Evolutionary conservation across 2,888 invertebrate species (phyloP).

Genomic region (Lycophotia porphyrea): DNA sequence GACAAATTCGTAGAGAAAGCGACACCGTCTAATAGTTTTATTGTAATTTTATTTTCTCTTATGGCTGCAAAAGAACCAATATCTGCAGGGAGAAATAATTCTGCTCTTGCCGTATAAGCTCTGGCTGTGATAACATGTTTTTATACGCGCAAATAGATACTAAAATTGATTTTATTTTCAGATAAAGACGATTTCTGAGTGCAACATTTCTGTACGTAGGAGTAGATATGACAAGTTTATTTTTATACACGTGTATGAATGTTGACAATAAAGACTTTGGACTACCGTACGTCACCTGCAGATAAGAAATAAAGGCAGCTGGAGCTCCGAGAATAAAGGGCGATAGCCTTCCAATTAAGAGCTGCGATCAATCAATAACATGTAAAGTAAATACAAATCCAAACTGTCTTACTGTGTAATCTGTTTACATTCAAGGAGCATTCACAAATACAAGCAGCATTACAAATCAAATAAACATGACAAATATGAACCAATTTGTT

Average conservation of each 20-base stretch:
- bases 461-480: slow-evolving; percentile 68
- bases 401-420: slow-evolving; percentile 54
- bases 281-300: slow-evolving; percentile 52
- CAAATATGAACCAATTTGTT: slow-evolving; percentile 65
- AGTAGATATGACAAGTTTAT: slow-evolving; percentile 18
- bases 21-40: slow-evolving; percentile 52
- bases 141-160: slow-evolving; percentile 17
- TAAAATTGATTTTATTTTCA: slow-evolving; percentile 41
- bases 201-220: not conserved
- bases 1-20: slow-evolving; percentile 64
- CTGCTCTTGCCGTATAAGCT: slow-evolving; percentile 37
- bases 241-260: slow-evolving; percentile 52
- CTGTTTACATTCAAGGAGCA: slow-evolving; percentile 46
- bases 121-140: slow-evolving; percentile 41
- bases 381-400: slow-evolving; percentile 55
- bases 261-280: slow-evolving; percentile 47
- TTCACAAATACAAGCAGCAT: slow-evolving; percentile 51
- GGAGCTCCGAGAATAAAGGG: slow-evolving; percentile 61
- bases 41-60: slow-evolving; percentile 54
- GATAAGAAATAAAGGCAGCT: slow-evolving; percentile 61
- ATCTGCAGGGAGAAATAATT: slow-evolving; percentile 20
- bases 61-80: slow-evolving; percentile 36
- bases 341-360: slow-evolving; percentile 66
- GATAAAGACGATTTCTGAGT: not conserved
- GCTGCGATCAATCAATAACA: slow-evolving; percentile 58